Conservation (phyloP, 2,888 invertebrate species). For the Xanthia icteritia region DNA sequence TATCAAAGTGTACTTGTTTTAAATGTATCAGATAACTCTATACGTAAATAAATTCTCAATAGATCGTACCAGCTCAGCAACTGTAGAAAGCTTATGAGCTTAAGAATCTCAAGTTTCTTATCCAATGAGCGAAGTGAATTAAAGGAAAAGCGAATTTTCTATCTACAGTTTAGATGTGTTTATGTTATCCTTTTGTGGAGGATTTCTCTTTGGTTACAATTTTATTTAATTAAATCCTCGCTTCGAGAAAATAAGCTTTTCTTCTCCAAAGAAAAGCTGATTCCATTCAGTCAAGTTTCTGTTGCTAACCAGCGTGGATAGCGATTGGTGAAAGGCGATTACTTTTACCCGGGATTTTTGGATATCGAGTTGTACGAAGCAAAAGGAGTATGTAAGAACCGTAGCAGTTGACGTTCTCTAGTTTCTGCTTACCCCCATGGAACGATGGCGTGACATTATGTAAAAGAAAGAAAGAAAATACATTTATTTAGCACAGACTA, state of each 20-base stretch:
- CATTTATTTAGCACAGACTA: too few species aligned
- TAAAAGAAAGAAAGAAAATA: too few species aligned
- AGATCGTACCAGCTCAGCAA: conserved; percentile 6
- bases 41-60: conserved; percentile 28
- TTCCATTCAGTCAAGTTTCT: not conserved
- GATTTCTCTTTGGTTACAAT: conserved; percentile 11
- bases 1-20: not conserved
- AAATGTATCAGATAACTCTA: conserved; percentile 8
- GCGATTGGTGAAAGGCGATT: not conserved
- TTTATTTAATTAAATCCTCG: conserved; percentile 11
- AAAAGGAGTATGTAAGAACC: not conserved
- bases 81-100: conserved; percentile 20
- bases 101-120: conserved; percentile 43
- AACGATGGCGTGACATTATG: too few species aligned
- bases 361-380: not conserved
- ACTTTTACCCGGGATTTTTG: not conserved
- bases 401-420: not conserved
- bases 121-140: conserved; percentile 33
- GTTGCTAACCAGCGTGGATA: not conserved
- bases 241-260: not conserved
- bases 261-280: not conserved
- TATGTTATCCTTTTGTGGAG: conserved; percentile 16
- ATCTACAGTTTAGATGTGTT: conserved; percentile 19
- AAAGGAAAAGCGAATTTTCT: conserved; percentile 21
- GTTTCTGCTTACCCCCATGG: too few species aligned